These are phyloP conservation scores for Leptodactylus fuscus DNA, from an alignment of 2,113 vertebrate species.

Conservation along the genomic window DNA sequence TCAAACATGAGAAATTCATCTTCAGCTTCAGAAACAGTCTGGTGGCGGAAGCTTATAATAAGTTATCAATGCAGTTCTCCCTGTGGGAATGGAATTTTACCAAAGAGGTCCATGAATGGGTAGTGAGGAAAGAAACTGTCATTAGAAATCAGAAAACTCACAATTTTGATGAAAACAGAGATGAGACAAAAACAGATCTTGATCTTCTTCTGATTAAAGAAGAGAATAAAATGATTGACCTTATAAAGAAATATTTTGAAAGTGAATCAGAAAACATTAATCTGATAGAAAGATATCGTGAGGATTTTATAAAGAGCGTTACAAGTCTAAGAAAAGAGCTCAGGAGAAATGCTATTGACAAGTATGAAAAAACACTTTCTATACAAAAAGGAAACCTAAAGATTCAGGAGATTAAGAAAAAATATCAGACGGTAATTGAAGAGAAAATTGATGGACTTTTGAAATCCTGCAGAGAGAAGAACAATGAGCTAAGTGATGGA, in stretches of 20 bases:
- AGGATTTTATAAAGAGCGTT: constrained; percentile 65
- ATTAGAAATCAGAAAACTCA: constrained; percentile 61
- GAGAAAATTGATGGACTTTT: constrained; percentile 66
- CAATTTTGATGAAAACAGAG: not conserved
- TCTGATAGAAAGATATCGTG: constrained; percentile 67
- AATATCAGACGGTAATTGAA: constrained; percentile 61
- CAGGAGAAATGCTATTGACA: constrained; percentile 56
- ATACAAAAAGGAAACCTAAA: constrained; percentile 65
- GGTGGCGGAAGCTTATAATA: constrained; percentile 58
- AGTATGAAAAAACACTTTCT: constrained; percentile 63
- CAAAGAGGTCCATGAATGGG: constrained; percentile 70
- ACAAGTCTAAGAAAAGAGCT: constrained; percentile 62
- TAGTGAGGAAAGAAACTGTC: constrained; percentile 61
- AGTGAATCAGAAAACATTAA: not conserved
- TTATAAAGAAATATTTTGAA: constrained; percentile 32
- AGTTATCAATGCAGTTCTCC: constrained; percentile 59
- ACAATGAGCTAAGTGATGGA: constrained; percentile 63
- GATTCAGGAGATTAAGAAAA: not conserved
- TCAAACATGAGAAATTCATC: constrained; percentile 54
- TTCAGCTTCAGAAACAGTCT: constrained; percentile 60
- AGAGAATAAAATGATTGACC: not conserved
- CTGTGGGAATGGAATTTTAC: constrained; percentile 66
- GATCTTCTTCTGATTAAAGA: not conserved
- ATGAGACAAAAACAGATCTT: not conserved
- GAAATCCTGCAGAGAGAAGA: constrained; percentile 64